phyloP scores from a whole-genome alignment of 2,113 vertebrate species.

The Potamarius usumacintae region DNA sequence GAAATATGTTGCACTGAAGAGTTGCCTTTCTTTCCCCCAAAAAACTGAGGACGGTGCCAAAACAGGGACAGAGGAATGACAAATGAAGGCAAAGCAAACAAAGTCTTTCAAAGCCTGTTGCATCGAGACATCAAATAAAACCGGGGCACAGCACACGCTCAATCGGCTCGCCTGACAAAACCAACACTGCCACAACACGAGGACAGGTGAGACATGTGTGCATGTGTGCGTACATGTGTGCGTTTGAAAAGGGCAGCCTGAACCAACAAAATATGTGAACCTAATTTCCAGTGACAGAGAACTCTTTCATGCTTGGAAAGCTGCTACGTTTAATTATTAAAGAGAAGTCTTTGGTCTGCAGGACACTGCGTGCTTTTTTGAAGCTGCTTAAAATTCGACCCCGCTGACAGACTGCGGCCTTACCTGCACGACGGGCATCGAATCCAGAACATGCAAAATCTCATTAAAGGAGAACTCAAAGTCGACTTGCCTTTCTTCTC shows the following conservation, averaged over 20 bases:
- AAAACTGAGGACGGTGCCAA: slow-evolving; percentile 1
- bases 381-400: slow-evolving; percentile 82
- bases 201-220: slow-evolving; percentile 27
- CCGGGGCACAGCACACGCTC: slow-evolving; percentile 27
- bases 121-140: slow-evolving; percentile 48
- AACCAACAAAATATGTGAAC: slow-evolving; percentile 69
- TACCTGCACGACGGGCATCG: slow-evolving; percentile 67
- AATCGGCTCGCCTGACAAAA: slow-evolving; percentile 52
- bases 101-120: slow-evolving; percentile 34
- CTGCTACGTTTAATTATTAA: slow-evolving; percentile 86
- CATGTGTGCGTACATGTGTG: slow-evolving; percentile 41
- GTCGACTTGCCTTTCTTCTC: slow-evolving; percentile 11
- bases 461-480: slow-evolving; percentile 63
- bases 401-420: slow-evolving; percentile 84
- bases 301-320: slow-evolving; percentile 83
- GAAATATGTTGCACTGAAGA: slow-evolving; percentile 20
- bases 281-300: slow-evolving; percentile 83
- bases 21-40: neutral
- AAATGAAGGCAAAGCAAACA: slow-evolving; percentile 47
- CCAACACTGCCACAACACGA: slow-evolving; percentile 53
- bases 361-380: slow-evolving; percentile 66
- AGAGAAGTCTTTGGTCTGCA: slow-evolving; percentile 67
- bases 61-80: slow-evolving; percentile 36
- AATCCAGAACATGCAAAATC: slow-evolving; percentile 74
- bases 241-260: slow-evolving; percentile 55